A percentile compares a stretch with the other conserved stretches of the same genome.
Evolutionary conservation across 2,888 invertebrate genomes (phyloP).

Genomic region (Campoletis raptor): DNA sequence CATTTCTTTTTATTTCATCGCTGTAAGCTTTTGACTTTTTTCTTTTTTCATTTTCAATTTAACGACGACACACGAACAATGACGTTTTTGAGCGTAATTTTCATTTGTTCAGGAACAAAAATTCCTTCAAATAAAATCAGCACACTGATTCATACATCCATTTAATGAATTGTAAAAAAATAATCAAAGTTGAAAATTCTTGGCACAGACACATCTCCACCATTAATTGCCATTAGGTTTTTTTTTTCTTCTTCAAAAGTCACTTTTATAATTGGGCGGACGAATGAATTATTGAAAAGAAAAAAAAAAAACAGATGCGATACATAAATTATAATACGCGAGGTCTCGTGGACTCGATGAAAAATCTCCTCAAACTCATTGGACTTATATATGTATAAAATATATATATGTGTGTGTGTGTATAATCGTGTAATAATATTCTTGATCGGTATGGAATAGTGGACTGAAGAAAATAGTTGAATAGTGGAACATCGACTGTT

Average conservation of each 20-base stretch:
- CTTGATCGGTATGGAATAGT: slow-evolving; percentile 47
- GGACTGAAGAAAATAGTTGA: slow-evolving; percentile 27
- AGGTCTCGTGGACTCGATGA: slow-evolving; percentile 40
- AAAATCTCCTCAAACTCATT: slow-evolving; percentile 60
- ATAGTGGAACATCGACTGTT: slow-evolving; percentile 69
- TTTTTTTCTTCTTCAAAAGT: neutral
- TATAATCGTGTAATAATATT: slow-evolving; percentile 55
- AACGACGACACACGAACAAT: slow-evolving; percentile 2
- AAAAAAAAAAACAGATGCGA: neutral
- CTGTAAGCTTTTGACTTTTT: slow-evolving; percentile 3
- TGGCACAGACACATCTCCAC: slow-evolving; percentile 64
- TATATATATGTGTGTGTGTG: slow-evolving; percentile 33
- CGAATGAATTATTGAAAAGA: neutral
- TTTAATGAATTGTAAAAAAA: slow-evolving; percentile 23
- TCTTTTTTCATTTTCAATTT: slow-evolving; percentile 4
- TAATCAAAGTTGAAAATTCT: slow-evolving; percentile 50
- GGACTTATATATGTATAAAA: slow-evolving; percentile 58
- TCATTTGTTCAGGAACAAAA: neutral
- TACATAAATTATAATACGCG: slow-evolving; percentile 57
- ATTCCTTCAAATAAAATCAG: neutral
- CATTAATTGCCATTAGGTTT: neutral
- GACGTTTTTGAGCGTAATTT: neutral
- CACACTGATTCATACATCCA: slow-evolving; percentile 7
- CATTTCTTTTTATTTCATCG: slow-evolving; percentile 51
- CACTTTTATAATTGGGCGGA: neutral